Percentiles rank a stretch among this genome's conserved stretches.
Evolutionary conservation across 2,113 vertebrate genomes (phyloP).

Genomic region (Carassius carassius): DNA sequence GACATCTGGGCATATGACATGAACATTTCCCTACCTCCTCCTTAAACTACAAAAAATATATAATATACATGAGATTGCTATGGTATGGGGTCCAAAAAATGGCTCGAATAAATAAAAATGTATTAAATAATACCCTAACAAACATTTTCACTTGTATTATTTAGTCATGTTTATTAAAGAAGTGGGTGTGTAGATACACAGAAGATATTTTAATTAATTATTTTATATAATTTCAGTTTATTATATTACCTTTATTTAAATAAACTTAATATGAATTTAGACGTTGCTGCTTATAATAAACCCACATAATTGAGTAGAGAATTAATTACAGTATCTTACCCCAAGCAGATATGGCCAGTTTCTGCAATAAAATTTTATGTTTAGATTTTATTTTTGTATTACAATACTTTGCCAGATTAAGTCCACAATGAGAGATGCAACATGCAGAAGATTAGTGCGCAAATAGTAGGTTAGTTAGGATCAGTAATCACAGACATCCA

Average conservation of each 20-base stretch:
- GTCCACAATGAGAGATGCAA: neutral
- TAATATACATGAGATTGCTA: neutral
- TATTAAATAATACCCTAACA: neutral
- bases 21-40: constrained; percentile 33
- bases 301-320: neutral
- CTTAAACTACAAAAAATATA: constrained; percentile 22
- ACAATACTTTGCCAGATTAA: neutral
- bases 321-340: neutral
- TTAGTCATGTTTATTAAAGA: neutral
- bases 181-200: too few relatives aligned
- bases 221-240: neutral
- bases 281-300: neutral
- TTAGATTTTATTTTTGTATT: neutral
- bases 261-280: neutral
- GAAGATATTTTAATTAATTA: too few relatives aligned
- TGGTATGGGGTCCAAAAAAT: neutral
- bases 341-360: neutral
- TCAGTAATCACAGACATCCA: neutral
- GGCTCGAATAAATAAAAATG: neutral
- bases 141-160: neutral
- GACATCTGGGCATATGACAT: constrained; percentile 56
- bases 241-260: neutral
- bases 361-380: neutral
- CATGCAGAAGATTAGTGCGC: neutral
- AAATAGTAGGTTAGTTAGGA: neutral